These are phyloP conservation scores for Danionella dracula DNA, from an alignment of 2,797 vertebrate genomes.

Conservation along the genomic window DNA sequence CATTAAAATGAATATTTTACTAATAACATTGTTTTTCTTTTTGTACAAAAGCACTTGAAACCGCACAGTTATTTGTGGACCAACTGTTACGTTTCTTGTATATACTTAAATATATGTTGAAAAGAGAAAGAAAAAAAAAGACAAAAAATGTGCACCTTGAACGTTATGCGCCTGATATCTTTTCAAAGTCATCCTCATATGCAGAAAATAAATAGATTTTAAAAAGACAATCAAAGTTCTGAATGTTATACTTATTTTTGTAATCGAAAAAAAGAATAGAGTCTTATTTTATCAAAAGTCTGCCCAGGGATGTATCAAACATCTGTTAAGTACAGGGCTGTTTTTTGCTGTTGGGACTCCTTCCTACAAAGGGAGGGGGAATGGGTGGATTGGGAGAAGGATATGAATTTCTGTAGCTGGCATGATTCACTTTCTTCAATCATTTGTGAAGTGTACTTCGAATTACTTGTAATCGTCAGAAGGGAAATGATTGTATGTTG, in stretches of 20 bases:
- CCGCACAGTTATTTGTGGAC: conserved; percentile 98
- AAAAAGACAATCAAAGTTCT: conserved; percentile 97
- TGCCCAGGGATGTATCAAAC: conserved; percentile 72
- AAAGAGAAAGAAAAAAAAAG: conserved; percentile 58
- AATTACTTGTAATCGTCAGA: conserved; percentile 25
- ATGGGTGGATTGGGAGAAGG: conserved; percentile 10
- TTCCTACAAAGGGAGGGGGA: conserved; percentile 2
- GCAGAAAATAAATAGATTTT: conserved; percentile 87
- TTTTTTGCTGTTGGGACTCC: conserved; percentile 21
- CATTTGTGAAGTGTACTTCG: conserved; percentile 24
- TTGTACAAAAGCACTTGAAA: conserved; percentile 98
- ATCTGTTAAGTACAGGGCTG: conserved; percentile 59
- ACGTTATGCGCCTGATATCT: conserved; percentile 88
- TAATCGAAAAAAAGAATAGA: conserved; percentile 72
- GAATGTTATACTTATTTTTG: conserved; percentile 99
- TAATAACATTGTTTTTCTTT: conserved; percentile 99
- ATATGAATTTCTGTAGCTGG: conserved; percentile 13
- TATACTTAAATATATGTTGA: conserved; percentile 74
- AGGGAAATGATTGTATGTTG: conserved; percentile 18
- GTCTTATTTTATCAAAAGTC: conserved; percentile 68
- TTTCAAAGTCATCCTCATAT: conserved; percentile 83
- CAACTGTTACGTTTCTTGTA: conserved; percentile 90
- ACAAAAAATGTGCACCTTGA: conserved; percentile 80
- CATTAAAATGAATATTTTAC: conserved; percentile 99
- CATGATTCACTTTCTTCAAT: conserved; percentile 9